Conservation (phyloP, 53 echinoderm and acorn worm genomes). For the Holothuria leucospilota region DNA sequence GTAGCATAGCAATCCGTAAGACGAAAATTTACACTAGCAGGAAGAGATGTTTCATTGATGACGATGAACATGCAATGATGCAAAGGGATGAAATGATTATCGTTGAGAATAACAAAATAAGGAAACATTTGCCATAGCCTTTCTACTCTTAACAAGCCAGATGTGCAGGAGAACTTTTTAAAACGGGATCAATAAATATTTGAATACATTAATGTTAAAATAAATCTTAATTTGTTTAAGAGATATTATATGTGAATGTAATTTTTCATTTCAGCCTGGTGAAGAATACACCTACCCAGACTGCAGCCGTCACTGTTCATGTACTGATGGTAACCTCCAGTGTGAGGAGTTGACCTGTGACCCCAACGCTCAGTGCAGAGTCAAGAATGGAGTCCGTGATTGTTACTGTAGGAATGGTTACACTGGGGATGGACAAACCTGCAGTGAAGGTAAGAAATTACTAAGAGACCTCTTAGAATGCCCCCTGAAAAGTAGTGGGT, state of each 20-base stretch:
- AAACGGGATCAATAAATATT: too few species aligned
- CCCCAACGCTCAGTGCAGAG: background rate
- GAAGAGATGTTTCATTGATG: too few species aligned
- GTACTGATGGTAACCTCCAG: conserved; percentile 49
- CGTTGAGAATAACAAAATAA: too few species aligned
- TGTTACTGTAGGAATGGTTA: conserved; percentile 73
- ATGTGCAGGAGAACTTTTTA: too few species aligned
- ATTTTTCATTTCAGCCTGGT: conserved; percentile 21
- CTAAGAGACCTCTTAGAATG: background rate
- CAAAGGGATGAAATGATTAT: too few species aligned
- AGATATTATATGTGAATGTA: background rate
- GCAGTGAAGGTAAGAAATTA: background rate
- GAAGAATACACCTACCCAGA: conserved; percentile 17
- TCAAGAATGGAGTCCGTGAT: conserved; percentile 63
- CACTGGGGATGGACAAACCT: background rate
- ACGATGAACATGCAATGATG: too few species aligned
- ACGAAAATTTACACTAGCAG: too few species aligned
- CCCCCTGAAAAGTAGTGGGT: background rate
- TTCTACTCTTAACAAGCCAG: too few species aligned
- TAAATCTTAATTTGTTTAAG: background rate
- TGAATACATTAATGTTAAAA: too few species aligned
- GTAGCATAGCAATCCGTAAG: too few species aligned
- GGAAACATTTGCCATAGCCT: too few species aligned
- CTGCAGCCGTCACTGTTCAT: conserved; percentile 35
- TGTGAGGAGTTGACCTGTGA: conserved; percentile 51